Evolutionary conservation across 1,140 invertebrate species (phyloP).

Genomic region (Leptestheria dahalacensis): DNA sequence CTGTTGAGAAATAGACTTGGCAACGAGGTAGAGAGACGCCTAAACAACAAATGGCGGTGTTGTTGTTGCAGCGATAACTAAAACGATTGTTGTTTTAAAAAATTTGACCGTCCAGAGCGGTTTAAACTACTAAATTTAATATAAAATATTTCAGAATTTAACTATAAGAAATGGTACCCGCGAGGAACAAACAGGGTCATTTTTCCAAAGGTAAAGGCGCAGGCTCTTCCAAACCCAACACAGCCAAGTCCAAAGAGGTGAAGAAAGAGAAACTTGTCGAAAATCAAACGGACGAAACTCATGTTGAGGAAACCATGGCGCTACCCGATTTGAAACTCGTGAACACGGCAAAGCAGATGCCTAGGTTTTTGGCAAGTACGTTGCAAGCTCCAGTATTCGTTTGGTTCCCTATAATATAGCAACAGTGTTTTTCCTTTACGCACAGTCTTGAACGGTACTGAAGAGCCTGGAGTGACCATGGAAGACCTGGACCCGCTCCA

Average conservation of each 20-base stretch:
- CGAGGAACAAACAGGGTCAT: background rate
- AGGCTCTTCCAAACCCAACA: background rate
- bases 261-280: conserved; percentile 5
- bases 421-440: conserved; percentile 8
- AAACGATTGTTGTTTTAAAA: background rate
- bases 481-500: conserved; percentile 77
- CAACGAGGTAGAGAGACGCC: too few species aligned
- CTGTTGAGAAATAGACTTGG: too few species aligned
- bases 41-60: background rate
- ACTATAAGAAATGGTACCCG: conserved; percentile 8
- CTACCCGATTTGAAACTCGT: conserved; percentile 32
- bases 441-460: conserved; percentile 29
- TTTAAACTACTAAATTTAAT: too few species aligned
- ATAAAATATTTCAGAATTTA: too few species aligned
- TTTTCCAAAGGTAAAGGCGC: conserved; percentile 13
- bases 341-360: conserved; percentile 37
- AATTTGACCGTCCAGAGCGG: background rate
- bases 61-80: too few species aligned
- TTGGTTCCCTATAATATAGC: too few species aligned
- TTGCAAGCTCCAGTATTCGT: background rate
- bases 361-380: conserved; percentile 33
- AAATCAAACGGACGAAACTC: background rate
- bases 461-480: conserved; percentile 46
- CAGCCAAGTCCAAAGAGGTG: background rate
- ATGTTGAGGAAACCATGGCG: conserved; percentile 13